These are phyloP conservation scores for Bombus affinis DNA, from an alignment of 1,140 invertebrate genomes.

Conservation along the genomic window DNA sequence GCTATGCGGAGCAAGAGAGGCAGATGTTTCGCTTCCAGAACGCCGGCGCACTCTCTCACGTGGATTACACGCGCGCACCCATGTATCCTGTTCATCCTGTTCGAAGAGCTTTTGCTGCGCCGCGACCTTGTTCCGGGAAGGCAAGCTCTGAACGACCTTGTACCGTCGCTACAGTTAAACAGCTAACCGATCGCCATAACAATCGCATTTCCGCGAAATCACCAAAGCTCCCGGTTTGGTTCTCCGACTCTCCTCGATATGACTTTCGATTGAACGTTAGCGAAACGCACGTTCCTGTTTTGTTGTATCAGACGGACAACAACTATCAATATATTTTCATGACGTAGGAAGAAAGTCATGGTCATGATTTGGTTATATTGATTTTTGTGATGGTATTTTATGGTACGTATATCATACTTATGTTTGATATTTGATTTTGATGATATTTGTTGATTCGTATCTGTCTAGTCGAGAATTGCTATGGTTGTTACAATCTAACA, in stretches of 20 bases:
- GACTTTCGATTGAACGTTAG: background rate
- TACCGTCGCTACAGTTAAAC: background rate
- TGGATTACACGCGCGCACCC: constrained; percentile 61
- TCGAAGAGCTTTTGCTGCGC: constrained; percentile 21
- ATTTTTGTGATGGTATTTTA: no score
- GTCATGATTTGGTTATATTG: no score
- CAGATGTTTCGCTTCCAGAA: constrained; percentile 54
- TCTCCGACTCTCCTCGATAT: background rate
- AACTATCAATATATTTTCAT: no score
- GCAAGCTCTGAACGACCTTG: constrained; percentile 40
- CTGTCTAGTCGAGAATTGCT: no score
- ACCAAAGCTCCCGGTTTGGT: background rate
- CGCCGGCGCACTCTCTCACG: constrained; percentile 72
- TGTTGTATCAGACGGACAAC: background rate
- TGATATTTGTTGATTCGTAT: no score
- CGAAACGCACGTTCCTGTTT: no score
- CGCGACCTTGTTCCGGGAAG: constrained; percentile 43
- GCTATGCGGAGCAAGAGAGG: constrained; percentile 47
- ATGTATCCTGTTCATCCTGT: background rate
- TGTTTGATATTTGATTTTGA: no score
- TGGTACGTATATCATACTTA: no score
- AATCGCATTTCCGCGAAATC: constrained; percentile 9
- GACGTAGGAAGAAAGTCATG: no score
- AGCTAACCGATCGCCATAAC: background rate
- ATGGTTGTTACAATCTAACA: no score